Evolutionary conservation across 37 sponge, comb jelly and placozoan genomes (phyloP), one percentile per base, ranked within the genome.

Genomic region (Beroe ovata): DNA sequence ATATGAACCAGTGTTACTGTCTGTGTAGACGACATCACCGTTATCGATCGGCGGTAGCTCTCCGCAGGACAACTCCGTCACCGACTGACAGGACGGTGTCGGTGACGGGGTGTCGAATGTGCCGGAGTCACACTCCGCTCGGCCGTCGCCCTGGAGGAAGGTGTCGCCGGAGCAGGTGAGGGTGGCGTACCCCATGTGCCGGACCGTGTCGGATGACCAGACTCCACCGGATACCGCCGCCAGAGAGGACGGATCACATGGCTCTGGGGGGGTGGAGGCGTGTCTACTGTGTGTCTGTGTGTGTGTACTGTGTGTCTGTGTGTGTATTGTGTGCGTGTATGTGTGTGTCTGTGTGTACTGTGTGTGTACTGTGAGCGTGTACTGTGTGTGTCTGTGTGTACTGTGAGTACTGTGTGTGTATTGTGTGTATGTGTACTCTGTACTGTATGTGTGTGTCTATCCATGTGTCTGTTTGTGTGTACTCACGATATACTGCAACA

Each of bases 401-500:
- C n/a, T n/a, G n/a, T n/a, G n/a, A n/a, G n/a, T n/a, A n/a, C n/a
- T n/a, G n/a, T n/a, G n/a, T n/a, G n/a, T n/a, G n/a, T n/a, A n/a
- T n/a, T n/a, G n/a, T n/a, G n/a, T n/a, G n/a, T n/a, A n/a, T n/a
- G n/a, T n/a, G n/a, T n/a, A n/a, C n/a, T n/a, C n/a, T n/a, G n/a
- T n/a, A n/a, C n/a, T n/a, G n/a, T n/a, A n/a, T n/a, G n/a, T n/a
- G n/a, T n/a, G n/a, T n/a, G n/a, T n/a, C n/a, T n/a, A n/a, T n/a
- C n/a, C n/a, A n/a, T n/a, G n/a, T n/a, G n/a, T n/a, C 11, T 16
- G 16, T 19, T 19, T 58, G 11, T 58, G 59, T 58, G 16, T 26
- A 66, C 69, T 66, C 34, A 66, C 69, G 69, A 16, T 66, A 66
- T 4, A 66, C 69, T 29, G 69, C 18, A 2, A 66, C 36, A 30